These are phyloP conservation scores for Tragelaphus strepsiceros DNA, from an alignment of 2,113 vertebrate species.

Conservation along the genomic window DNA sequence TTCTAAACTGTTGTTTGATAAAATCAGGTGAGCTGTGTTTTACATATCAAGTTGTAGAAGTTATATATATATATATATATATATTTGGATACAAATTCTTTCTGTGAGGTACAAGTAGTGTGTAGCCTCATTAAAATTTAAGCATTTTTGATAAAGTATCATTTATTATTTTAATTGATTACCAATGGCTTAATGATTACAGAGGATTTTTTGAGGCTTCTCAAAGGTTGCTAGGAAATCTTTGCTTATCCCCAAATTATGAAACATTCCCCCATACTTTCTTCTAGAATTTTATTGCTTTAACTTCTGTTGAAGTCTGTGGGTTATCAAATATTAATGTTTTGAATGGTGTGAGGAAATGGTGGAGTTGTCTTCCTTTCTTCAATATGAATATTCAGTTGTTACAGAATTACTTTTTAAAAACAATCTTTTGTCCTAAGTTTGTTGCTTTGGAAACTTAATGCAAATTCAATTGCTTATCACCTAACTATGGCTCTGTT, in stretches of 20 bases:
- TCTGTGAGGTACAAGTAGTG: neutral
- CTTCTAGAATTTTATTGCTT: neutral
- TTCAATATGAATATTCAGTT: neutral
- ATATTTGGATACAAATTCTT: neutral
- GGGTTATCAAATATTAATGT: neutral
- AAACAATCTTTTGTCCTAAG: neutral
- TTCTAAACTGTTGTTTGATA: neutral
- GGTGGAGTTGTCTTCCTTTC: neutral
- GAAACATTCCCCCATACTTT: neutral
- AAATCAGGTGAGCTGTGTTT: neutral
- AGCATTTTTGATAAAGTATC: neutral
- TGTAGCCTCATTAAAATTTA: neutral
- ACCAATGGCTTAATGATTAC: neutral
- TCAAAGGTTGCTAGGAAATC: neutral
- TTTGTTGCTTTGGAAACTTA: neutral
- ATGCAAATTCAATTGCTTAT: neutral
- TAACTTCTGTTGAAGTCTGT: neutral
- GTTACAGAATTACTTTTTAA: neutral
- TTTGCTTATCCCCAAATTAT: neutral
- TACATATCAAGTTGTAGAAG: neutral
- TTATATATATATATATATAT: neutral
- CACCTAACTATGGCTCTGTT: neutral
- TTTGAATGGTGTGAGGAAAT: neutral
- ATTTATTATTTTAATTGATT: neutral
- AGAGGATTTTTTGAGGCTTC: neutral